Base-by-base conservation (phyloP, 2,113 vertebrate species). In the Corvus moneduloides region DNA sequence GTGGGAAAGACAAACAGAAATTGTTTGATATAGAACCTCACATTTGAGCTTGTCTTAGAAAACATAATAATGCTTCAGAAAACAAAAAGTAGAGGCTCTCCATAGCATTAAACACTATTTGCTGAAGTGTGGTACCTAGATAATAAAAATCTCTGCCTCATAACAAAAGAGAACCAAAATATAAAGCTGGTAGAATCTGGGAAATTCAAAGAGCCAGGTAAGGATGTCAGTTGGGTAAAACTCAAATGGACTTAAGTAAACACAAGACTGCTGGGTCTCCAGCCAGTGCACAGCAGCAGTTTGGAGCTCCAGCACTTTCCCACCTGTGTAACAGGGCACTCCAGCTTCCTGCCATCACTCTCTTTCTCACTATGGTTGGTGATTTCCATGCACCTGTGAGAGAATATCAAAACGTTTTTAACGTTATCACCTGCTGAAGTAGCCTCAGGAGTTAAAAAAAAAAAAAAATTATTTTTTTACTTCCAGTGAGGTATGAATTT, bases 311-410 rank as follows among this genome's bases (percentile, higher is more conserved):
- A 46, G 13, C 3, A 1, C 4, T 46, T 75, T 19, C 58, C 16
- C 7, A 20, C 1, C 1, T 2, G 2, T 4, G 20, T 11, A 66
- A 54, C 5, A 37, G 32, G 26, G 10, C 2, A 1, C 12, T 71
- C 48, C 5, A 0, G 5, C 7, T 66, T 54, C 16, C 61, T 80
- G 35, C 17, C 41, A 58, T 28, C 10, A 23, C 63, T 63, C 19
- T 9, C 10, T 32, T 35, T 44, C 23, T 87, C 8, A 67, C 0
- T 0, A 28, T 71, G 9, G 7, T 16, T 55, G 20, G 23, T 56
- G 32, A 44, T 48, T 71, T 48, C 16, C n/a, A 44, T 2, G 3
- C 15, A 52, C 22, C 23, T 77, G 3, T 59, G 5, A 69, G 18
- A 94, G 26, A 8, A 39, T 63, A 66, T 22, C 3, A 37, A 76